Percentiles rank a stretch among this genome's conserved stretches.
Evolutionary conservation across 2,888 invertebrate genomes (phyloP).

Genomic region (Spialia ferax): DNA sequence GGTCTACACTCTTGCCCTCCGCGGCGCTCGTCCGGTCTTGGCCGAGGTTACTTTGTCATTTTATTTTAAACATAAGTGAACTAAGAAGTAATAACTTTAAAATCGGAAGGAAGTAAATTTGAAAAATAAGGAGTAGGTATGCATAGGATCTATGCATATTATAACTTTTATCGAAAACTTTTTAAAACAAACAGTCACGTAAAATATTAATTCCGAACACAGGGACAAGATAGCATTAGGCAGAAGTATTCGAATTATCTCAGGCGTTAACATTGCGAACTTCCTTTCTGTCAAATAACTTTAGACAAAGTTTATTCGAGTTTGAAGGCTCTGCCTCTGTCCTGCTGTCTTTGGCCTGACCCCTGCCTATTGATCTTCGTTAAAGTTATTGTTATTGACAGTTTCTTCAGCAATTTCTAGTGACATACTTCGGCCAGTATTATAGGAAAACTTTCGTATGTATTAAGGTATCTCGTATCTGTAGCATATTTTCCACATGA

Average conservation of each 20-base stretch:
- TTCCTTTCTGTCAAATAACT: slow-evolving; percentile 22
- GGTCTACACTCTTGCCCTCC: too few relatives aligned
- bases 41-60: too few relatives aligned
- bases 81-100: too few relatives aligned
- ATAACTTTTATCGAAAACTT: too few relatives aligned
- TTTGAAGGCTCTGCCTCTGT: slow-evolving; percentile 10
- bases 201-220: slow-evolving; percentile 28
- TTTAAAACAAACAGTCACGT: slow-evolving; percentile 21
- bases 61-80: too few relatives aligned
- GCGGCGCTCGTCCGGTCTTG: too few relatives aligned
- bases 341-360: not conserved
- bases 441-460: not conserved
- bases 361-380: not conserved
- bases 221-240: not conserved
- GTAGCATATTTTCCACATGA: not conserved
- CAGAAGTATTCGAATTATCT: slow-evolving; percentile 25
- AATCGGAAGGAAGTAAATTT: too few relatives aligned
- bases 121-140: too few relatives aligned
- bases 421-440: not conserved
- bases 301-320: slow-evolving; percentile 21
- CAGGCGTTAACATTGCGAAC: slow-evolving; percentile 14
- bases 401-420: slow-evolving; percentile 6
- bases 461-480: too few relatives aligned
- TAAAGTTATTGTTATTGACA: not conserved
- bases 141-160: too few relatives aligned